These are phyloP conservation scores for Halocynthia roretzi DNA, from an alignment of 23 tunicate genomes.

Conservation along the genomic window DNA sequence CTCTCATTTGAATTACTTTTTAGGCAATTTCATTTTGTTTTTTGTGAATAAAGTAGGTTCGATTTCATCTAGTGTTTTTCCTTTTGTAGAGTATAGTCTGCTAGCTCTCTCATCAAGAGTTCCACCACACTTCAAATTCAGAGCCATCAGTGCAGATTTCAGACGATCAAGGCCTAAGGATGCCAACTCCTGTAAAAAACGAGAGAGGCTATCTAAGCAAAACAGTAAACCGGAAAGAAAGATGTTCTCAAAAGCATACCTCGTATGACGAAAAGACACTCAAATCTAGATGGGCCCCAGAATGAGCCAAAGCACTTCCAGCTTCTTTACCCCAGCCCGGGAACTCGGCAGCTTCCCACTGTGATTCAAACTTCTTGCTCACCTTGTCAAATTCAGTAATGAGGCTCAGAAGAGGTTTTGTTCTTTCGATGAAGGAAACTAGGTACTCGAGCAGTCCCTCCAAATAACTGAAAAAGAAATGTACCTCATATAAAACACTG, in stretches of 20 bases:
- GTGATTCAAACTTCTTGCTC: conserved; percentile 47
- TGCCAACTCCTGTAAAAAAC: conserved; percentile 51
- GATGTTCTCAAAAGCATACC: conserved; percentile 15
- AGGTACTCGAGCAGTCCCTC: conserved; percentile 51
- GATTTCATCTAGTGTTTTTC: conserved; percentile 67
- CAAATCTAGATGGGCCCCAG: conserved; percentile 95
- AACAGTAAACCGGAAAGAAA: background rate
- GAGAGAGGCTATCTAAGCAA: background rate
- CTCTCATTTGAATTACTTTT: background rate
- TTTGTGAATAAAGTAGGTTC: conserved; percentile 72
- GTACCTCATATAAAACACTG: background rate
- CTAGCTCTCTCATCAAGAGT: conserved; percentile 88
- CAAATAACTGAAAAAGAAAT: conserved; percentile 25
- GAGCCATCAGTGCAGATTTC: conserved; percentile 96
- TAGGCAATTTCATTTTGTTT: conserved; percentile 23
- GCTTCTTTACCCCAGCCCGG: conserved; percentile 99
- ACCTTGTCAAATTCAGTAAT: conserved; percentile 44
- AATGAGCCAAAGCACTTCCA: conserved; percentile 83
- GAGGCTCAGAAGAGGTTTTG: conserved; percentile 71
- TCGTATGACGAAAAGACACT: conserved; percentile 80
- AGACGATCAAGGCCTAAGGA: conserved; percentile 91
- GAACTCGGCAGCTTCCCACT: conserved; percentile 77
- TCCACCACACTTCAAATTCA: conserved; percentile 96
- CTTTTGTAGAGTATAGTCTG: conserved; percentile 86
- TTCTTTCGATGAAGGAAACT: conserved; percentile 53